Evolutionary conservation across 2,888 invertebrate species (phyloP).

Genomic region (Reticulitermes lucifugus): DNA sequence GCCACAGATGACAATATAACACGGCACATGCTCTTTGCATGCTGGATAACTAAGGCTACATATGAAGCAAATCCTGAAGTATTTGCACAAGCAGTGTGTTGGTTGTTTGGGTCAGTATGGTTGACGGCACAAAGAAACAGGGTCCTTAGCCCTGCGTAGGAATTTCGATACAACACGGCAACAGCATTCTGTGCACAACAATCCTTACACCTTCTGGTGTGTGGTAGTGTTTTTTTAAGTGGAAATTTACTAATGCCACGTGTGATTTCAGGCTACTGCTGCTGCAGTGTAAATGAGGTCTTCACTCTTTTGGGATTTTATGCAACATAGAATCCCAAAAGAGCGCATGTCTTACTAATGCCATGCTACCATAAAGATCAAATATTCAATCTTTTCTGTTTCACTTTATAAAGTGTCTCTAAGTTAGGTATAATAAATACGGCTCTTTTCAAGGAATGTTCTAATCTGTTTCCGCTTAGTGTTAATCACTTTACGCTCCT

Average conservation of each 20-base stretch:
- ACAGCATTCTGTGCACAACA: neutral
- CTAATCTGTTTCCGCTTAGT: neutral
- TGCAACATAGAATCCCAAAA: neutral
- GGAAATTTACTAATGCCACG: too few relatives aligned
- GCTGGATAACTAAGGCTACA: too few relatives aligned
- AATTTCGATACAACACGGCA: neutral
- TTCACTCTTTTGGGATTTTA: neutral
- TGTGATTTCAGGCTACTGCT: neutral
- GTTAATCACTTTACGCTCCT: neutral
- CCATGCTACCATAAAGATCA: neutral
- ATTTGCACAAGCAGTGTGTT: too few relatives aligned
- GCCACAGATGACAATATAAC: too few relatives aligned
- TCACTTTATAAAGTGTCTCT: neutral
- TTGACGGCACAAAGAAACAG: too few relatives aligned
- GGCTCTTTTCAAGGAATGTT: neutral
- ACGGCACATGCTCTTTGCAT: too few relatives aligned
- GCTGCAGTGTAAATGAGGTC: neutral
- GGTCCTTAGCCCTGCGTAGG: too few relatives aligned
- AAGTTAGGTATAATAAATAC: neutral
- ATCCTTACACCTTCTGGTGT: neutral
- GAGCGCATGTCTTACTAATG: neutral
- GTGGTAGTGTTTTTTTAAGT: neutral
- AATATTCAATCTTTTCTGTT: neutral
- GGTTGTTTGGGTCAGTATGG: too few relatives aligned
- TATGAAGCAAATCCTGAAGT: too few relatives aligned